These are phyloP conservation scores for Plagiodera versicolora DNA, from an alignment of 2,888 invertebrate species.

Conservation along the genomic window DNA sequence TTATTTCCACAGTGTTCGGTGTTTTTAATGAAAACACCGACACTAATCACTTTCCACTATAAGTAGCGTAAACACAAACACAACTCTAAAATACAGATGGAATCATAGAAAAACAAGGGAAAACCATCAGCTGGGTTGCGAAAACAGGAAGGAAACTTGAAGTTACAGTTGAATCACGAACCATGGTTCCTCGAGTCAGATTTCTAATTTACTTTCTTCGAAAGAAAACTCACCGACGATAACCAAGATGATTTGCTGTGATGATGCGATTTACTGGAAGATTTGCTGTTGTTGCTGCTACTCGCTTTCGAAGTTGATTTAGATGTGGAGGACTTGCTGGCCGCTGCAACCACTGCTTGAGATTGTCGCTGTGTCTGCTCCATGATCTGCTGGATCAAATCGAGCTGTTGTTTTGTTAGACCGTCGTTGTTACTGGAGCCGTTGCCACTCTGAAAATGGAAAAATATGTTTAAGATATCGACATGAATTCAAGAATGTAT, in stretches of 20 bases:
- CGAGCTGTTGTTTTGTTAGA: constrained; percentile 71
- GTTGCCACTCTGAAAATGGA: constrained; percentile 51
- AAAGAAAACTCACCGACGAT: constrained; percentile 25
- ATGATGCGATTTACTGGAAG: constrained; percentile 25
- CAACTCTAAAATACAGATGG: no score
- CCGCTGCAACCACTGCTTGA: constrained; percentile 54
- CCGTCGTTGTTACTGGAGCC: constrained; percentile 64
- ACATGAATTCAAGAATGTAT: no score
- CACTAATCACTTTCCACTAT: background rate
- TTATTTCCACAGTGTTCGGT: background rate
- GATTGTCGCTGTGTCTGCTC: constrained; percentile 67
- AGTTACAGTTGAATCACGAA: no score
- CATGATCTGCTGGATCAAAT: constrained; percentile 77
- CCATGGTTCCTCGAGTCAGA: no score
- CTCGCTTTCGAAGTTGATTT: constrained; percentile 38
- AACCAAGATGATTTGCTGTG: constrained; percentile 25
- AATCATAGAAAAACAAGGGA: no score
- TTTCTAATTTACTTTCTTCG: no score
- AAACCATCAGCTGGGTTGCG: no score
- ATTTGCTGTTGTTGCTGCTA: constrained; percentile 27
- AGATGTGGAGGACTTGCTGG: constrained; percentile 37
- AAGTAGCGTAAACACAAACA: background rate
- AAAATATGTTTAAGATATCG: constrained; percentile 14
- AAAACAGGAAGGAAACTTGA: no score
- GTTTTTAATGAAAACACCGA: background rate